Conservation (phyloP, 2,888 invertebrate species). For the Digitonthophagus gazella region DNA sequence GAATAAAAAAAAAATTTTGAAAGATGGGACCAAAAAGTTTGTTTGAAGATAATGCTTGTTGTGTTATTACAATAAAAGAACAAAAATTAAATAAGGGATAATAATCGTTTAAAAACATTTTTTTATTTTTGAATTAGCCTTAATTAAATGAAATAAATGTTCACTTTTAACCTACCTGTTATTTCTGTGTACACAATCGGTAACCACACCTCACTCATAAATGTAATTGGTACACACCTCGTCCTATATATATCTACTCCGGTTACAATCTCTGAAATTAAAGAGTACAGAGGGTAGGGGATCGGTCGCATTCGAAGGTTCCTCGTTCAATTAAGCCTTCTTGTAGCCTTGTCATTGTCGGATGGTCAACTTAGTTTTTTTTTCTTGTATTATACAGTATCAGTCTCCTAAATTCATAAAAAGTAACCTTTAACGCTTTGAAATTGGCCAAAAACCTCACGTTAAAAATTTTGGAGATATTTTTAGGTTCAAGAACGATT, state of each 20-base stretch:
- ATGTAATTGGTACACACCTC: neutral
- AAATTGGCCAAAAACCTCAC: neutral
- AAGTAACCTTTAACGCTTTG: neutral
- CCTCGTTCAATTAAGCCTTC: neutral
- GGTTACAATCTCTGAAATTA: neutral
- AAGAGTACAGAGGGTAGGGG: neutral
- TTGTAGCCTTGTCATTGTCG: neutral
- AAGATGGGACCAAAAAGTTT: too few relatives aligned
- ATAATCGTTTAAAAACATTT: too few relatives aligned
- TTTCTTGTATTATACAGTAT: neutral
- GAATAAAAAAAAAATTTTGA: too few relatives aligned
- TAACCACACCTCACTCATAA: neutral
- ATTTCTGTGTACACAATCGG: neutral
- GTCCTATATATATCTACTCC: neutral
- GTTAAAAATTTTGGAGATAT: neutral
- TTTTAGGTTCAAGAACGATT: neutral
- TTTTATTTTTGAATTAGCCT: too few relatives aligned
- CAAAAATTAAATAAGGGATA: too few relatives aligned
- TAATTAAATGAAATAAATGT: too few relatives aligned
- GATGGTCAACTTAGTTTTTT: too few relatives aligned
- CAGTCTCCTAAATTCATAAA: neutral
- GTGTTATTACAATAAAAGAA: too few relatives aligned
- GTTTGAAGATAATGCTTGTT: too few relatives aligned
- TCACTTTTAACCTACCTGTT: neutral
- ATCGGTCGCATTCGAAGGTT: neutral